Percentiles rank a stretch among this genome's conserved stretches.
These are phyloP conservation scores for Vulpes lagopus DNA, from an alignment of 2,113 vertebrate genomes.

Conservation along the genomic window DNA sequence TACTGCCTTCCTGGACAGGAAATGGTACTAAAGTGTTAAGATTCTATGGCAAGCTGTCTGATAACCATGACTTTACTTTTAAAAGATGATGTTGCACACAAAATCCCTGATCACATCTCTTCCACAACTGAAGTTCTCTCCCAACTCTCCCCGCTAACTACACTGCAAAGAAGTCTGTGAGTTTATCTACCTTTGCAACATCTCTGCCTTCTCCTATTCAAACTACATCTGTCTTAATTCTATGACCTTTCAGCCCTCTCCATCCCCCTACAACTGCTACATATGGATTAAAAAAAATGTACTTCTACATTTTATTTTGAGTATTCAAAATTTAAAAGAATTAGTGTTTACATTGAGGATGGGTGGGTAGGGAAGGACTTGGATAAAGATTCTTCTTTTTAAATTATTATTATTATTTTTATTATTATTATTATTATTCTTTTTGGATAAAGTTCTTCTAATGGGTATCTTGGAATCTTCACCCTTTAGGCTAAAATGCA, in stretches of 20 bases:
- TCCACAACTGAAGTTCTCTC: background rate
- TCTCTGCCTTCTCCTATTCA: background rate
- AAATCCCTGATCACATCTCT: background rate
- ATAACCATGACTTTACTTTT: background rate
- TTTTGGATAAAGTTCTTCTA: background rate
- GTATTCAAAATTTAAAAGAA: constrained; percentile 1
- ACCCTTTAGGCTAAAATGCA: background rate
- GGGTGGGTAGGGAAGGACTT: background rate
- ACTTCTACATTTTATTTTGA: background rate
- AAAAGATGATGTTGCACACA: background rate
- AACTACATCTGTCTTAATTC: background rate
- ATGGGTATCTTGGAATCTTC: background rate
- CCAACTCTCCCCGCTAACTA: background rate
- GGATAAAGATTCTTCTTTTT: background rate
- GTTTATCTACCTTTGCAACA: background rate
- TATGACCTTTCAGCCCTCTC: background rate
- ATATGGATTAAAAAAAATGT: background rate
- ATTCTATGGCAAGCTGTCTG: background rate
- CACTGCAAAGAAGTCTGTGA: background rate
- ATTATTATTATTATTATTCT: too few relatives aligned
- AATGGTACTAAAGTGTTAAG: background rate
- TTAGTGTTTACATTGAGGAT: background rate
- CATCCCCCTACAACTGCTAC: background rate
- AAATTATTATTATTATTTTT: too few relatives aligned
- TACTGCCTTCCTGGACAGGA: background rate